Conservation (phyloP, 2,113 vertebrate species). For the Apteryx mantelli region DNA sequence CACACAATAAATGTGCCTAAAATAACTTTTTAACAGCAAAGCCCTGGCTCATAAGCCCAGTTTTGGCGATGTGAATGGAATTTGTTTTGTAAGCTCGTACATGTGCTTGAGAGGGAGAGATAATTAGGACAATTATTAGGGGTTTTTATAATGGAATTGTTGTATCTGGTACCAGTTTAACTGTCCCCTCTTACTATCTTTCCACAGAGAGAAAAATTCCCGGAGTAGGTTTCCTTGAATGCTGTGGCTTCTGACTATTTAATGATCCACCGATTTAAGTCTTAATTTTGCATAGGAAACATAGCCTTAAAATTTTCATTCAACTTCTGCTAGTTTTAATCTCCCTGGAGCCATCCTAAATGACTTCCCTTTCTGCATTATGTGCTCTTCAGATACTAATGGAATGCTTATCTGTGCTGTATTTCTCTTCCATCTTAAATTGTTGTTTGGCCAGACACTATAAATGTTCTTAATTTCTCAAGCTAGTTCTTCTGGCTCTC, state of each 20-base stretch:
- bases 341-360: not conserved
- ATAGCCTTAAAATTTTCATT: not conserved
- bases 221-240: not conserved
- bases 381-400: not conserved
- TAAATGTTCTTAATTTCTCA: not conserved
- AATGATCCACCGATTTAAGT: not conserved
- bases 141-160: not conserved
- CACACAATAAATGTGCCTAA: not conserved
- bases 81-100: not conserved
- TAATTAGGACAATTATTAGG: not conserved
- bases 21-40: not conserved
- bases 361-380: not conserved
- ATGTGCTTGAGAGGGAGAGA: not conserved
- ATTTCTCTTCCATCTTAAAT: not conserved
- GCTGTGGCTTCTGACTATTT: not conserved
- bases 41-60: not conserved
- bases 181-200: not conserved
- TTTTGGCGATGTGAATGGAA: not conserved
- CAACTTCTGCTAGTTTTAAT: not conserved
- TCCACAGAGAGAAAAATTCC: not conserved
- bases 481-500: not conserved
- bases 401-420: not conserved
- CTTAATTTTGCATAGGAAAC: not conserved
- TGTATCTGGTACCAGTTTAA: not conserved
- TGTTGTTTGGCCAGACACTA: not conserved